phyloP scores from a whole-genome alignment of 2,888 invertebrate genomes.

The Oxytorus armatus region DNA sequence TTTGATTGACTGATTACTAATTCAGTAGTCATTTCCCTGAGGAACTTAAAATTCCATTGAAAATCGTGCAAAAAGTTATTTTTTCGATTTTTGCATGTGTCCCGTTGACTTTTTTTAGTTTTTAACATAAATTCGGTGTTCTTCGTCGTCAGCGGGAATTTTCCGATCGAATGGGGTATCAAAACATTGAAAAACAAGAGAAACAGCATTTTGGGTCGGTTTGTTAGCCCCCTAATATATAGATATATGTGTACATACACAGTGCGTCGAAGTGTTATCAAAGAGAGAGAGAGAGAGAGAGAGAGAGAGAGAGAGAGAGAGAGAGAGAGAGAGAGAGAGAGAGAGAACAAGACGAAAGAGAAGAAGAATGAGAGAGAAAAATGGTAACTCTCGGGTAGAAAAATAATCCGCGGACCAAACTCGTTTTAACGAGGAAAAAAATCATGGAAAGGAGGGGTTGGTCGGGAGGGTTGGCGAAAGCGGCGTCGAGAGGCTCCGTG shows the following conservation, averaged over 20 bases:
- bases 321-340: not conserved
- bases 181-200: too few species aligned
- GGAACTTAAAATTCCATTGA: too few species aligned
- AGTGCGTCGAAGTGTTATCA: conserved; percentile 32
- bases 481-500: conserved; percentile 61
- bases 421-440: conserved; percentile 72
- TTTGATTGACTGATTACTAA: too few species aligned
- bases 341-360: conserved; percentile 29
- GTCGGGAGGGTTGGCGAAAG: conserved; percentile 47
- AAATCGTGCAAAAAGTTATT: too few species aligned
- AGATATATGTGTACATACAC: conserved; percentile 18
- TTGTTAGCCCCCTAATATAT: too few species aligned
- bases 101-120: too few species aligned
- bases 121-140: too few species aligned
- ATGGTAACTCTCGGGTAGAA: conserved; percentile 60
- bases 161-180: too few species aligned
- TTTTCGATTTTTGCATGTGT: too few species aligned
- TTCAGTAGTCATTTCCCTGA: too few species aligned
- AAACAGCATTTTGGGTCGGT: too few species aligned
- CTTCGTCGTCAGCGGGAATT: too few species aligned
- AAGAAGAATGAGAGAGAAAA: conserved; percentile 22
- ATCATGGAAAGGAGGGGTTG: conserved; percentile 11
- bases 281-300: conserved; percentile 4
- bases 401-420: conserved; percentile 77
- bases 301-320: not conserved